Evolutionary conservation across 1,140 invertebrate genomes (phyloP).

Genomic region (Bemisia tabaci): DNA sequence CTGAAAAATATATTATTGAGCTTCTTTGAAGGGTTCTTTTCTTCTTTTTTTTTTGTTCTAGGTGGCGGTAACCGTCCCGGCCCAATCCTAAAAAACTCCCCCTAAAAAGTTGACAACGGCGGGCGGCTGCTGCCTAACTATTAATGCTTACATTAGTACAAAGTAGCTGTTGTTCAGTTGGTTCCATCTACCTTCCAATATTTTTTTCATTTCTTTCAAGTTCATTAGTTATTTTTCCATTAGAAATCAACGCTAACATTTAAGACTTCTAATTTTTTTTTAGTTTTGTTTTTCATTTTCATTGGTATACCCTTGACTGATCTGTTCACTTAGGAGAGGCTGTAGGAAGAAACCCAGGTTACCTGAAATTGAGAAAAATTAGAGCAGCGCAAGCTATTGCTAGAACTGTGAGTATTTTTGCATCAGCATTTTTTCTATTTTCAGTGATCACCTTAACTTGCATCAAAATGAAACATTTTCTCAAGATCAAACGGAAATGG

Average conservation of each 20-base stretch:
- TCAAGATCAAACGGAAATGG: too few relatives aligned
- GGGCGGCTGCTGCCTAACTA: too few relatives aligned
- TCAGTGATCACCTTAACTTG: not conserved
- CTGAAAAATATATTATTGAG: too few relatives aligned
- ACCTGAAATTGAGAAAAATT: slow-evolving; percentile 93
- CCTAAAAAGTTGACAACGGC: too few relatives aligned
- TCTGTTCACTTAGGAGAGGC: slow-evolving; percentile 80
- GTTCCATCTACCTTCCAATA: slow-evolving; percentile 64
- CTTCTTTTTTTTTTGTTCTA: too few relatives aligned
- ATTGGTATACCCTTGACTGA: slow-evolving; percentile 47
- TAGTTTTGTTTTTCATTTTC: slow-evolving; percentile 10
- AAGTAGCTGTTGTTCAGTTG: too few relatives aligned
- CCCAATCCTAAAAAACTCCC: too few relatives aligned
- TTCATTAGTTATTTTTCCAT: too few relatives aligned
- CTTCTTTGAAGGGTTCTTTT: too few relatives aligned
- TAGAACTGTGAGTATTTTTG: slow-evolving; percentile 58
- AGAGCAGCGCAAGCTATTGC: slow-evolving; percentile 95
- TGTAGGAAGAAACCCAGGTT: slow-evolving; percentile 88
- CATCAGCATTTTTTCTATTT: not conserved
- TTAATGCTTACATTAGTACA: too few relatives aligned
- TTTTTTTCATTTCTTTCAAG: slow-evolving; percentile 92
- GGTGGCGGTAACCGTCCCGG: too few relatives aligned
- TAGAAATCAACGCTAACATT: too few relatives aligned
- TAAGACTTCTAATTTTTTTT: slow-evolving; percentile 35
- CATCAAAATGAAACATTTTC: not conserved